Base-by-base conservation (phyloP, 2,113 vertebrate species). In the Casuarius casuarius region DNA sequence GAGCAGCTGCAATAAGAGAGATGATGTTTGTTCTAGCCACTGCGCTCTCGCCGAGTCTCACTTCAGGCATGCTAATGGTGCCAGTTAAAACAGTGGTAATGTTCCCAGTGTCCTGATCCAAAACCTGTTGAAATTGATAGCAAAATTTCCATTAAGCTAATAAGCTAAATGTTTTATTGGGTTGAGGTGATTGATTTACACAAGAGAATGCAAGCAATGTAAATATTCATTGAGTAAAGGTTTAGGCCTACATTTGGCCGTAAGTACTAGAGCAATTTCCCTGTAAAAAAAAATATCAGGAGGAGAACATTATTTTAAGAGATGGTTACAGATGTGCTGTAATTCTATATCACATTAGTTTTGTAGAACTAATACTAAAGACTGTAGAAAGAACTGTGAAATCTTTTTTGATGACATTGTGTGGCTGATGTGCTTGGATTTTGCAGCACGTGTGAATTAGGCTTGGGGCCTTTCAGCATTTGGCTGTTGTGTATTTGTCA, bases 401-500 rank as follows among this genome's bases (percentile, higher is more conserved):
- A 62, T 46, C 26, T 75, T 21, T 59, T 25, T 35, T 8, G 29
- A 33, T 92, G 56, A 48, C 63, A 84, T 25, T 6, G 4, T 1
- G 4, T 38, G 46, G 40, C 52, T 42, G 35, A n/a, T 20, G 42
- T 16, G 7, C 12, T 17, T 35, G 9, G 3, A 3, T 29, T 66
- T 46, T 76, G 42, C 40, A 76, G 58, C 48, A 15, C 5, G 15
- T n/a, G 78, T 16, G 68, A 4, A 1, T 4, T 26, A 52, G 22
- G 29, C 26, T 4, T 5, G 59, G 62, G 28, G 8, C 25, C 15
- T 8, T 4, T 7, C 16, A 8, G 17, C 3, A 0, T 23, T 10
- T 25, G 81, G 33, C 35, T 46, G 59, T 38, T 0, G 18, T 3
- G 10, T 1, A 29, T 54, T 42, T 19, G 42, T 8, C 13, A 0